Evolutionary conservation across 2,888 invertebrate species (phyloP), one percentile per base, ranked within the genome.

Genomic region (Perdita meconis): DNA sequence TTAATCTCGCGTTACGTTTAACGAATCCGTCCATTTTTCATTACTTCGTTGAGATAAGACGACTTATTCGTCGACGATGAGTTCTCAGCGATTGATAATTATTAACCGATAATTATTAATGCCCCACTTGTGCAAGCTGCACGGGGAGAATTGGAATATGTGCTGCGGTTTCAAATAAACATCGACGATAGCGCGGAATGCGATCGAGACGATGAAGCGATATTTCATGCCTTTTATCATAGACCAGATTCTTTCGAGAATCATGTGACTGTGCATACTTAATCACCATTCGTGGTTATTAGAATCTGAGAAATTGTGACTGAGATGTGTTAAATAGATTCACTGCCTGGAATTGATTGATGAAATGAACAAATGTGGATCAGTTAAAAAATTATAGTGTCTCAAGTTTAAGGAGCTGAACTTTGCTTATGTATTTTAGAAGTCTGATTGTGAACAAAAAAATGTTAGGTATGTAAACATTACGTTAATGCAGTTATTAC

Each of bases 1-100:
- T 65, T 75, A 75, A 81, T 79, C 47, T 60, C 61, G 30, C 34
- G 47, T 60, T 59, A 42, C 61, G 65, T 57, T 57, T 47, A 6
- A 19, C 44, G 51, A 65, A 76, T 68, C 34, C 64, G 56, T 38
- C 67, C 67, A 79, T 74, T 78, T 64, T 36, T 60, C 55, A 53
- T 36, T 36, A 40, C 34, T 63, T 56, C 44, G 0, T 74, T 69
- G 57, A 42, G 16, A 57, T 36, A 61, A 56, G 40, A 6, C 68
- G 38, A 13, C 61, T 47, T 56, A 60, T 51, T 40, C 16, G 2
- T 2, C 10, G 16, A 50, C 10, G 40, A 59, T 8, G 13, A 30
- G 50, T 65, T 19, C 19, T 13, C 40, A 26, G 2, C 13, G 22
- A 51, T 22, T 2, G 0, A 50, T 24, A 22, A 59, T 12, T 12